phyloP scores from a whole-genome alignment of 37 sponge, comb jelly and placozoan species.

The Halichondria panicea region DNA sequence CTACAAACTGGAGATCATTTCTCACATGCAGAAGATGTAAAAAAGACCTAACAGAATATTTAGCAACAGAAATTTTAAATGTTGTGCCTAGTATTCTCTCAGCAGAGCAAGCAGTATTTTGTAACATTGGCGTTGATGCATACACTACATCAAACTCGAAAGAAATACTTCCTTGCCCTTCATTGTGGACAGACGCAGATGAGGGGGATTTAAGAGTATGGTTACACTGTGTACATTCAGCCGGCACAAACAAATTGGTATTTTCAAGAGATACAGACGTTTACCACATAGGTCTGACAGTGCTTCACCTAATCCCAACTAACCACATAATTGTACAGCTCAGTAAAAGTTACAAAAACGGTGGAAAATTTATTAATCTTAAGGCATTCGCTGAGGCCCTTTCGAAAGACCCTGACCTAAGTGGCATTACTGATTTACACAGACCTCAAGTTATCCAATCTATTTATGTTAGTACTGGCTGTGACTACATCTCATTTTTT shows the following conservation, averaged over 20 bases:
- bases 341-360: background rate
- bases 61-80: conserved; percentile 10
- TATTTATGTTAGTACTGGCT: conserved; percentile 15
- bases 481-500: conserved; percentile 42
- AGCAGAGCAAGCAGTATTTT: background rate
- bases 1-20: background rate
- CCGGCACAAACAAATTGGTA: background rate
- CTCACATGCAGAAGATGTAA: conserved; percentile 21
- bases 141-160: background rate
- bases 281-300: conserved; percentile 17
- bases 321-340: background rate
- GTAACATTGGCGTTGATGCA: background rate
- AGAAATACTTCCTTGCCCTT: background rate
- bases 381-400: background rate
- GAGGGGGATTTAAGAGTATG: conserved; percentile 22
- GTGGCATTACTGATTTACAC: background rate
- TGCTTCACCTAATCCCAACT: background rate
- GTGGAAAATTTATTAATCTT: background rate
- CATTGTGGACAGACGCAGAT: background rate
- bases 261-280: conserved; percentile 35
- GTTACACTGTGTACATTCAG: conserved; percentile 12
- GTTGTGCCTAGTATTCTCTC: background rate
- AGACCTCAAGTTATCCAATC: conserved; percentile 13
- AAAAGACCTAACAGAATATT: background rate
- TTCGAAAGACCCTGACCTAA: background rate